These are phyloP conservation scores for Picathartes gymnocephalus DNA, from an alignment of 2,113 vertebrate genomes.

Conservation along the genomic window DNA sequence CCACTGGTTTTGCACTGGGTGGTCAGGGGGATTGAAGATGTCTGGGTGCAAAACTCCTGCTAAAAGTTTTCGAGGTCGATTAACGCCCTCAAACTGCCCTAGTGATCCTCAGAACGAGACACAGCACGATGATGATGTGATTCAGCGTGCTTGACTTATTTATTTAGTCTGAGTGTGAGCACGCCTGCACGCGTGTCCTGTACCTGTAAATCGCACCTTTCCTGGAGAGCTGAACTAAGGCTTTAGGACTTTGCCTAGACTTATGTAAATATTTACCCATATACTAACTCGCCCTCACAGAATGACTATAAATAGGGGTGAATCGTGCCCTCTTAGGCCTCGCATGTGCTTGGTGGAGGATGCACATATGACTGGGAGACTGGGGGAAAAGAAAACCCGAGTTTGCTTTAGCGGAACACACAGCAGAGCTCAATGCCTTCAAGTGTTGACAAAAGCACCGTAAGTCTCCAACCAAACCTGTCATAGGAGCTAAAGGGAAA, in stretches of 20 bases:
- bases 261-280: slow-evolving; percentile 64
- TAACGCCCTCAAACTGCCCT: neutral
- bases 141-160: neutral
- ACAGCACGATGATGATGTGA: neutral
- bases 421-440: slow-evolving; percentile 17
- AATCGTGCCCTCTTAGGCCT: slow-evolving; percentile 10
- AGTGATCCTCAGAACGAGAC: neutral
- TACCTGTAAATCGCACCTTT: slow-evolving; percentile 49
- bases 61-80: neutral
- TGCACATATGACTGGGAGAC: neutral
- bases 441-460: slow-evolving; percentile 63
- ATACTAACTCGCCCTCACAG: slow-evolving; percentile 18
- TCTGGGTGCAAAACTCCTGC: neutral
- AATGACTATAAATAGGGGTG: slow-evolving; percentile 37
- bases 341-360: neutral
- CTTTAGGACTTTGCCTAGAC: slow-evolving; percentile 48
- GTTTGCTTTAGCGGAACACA: slow-evolving; percentile 52
- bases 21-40: too few relatives aligned
- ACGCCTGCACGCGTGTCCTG: neutral
- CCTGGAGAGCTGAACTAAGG: neutral
- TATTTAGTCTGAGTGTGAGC: neutral
- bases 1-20: neutral
- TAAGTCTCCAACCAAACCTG: slow-evolving; percentile 33
- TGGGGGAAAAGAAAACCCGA: neutral
- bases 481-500: slow-evolving; percentile 9